Evolutionary conservation across 2,113 vertebrate species (phyloP).

Genomic region (Coryphaenoides rupestris): DNA sequence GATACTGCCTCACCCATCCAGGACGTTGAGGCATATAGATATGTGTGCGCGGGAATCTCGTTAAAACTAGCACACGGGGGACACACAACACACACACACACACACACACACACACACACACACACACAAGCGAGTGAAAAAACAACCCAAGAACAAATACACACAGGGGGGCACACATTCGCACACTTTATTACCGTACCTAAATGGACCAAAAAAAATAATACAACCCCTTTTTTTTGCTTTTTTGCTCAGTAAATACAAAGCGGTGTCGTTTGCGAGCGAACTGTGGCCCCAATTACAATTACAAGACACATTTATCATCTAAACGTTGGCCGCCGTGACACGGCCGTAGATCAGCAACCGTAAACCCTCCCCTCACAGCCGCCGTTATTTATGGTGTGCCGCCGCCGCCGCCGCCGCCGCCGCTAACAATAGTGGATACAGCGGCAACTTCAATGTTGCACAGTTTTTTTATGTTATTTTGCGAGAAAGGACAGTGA

Average conservation of each 20-base stretch:
- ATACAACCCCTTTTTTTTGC: conserved; percentile 32
- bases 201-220: conserved; percentile 12
- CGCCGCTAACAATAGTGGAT: too few species aligned
- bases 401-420: too few species aligned
- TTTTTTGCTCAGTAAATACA: conserved; percentile 47
- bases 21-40: too few species aligned
- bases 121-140: neutral
- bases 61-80: too few species aligned
- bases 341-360: conserved; percentile 44
- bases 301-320: conserved; percentile 53
- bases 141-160: too few species aligned
- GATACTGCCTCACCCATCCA: too few species aligned
- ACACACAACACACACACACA: too few species aligned
- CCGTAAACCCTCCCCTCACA: neutral
- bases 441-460: too few species aligned
- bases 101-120: neutral
- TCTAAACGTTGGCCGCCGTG: conserved; percentile 24
- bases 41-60: too few species aligned
- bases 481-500: too few species aligned
- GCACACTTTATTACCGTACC: conserved; percentile 21
- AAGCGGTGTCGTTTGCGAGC: conserved; percentile 17
- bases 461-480: too few species aligned
- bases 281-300: conserved; percentile 49
- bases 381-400: too few species aligned
- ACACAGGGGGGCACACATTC: neutral